Evolutionary conservation across 1,140 invertebrate species (phyloP).

Genomic region (Belonocnema kinseyi): DNA sequence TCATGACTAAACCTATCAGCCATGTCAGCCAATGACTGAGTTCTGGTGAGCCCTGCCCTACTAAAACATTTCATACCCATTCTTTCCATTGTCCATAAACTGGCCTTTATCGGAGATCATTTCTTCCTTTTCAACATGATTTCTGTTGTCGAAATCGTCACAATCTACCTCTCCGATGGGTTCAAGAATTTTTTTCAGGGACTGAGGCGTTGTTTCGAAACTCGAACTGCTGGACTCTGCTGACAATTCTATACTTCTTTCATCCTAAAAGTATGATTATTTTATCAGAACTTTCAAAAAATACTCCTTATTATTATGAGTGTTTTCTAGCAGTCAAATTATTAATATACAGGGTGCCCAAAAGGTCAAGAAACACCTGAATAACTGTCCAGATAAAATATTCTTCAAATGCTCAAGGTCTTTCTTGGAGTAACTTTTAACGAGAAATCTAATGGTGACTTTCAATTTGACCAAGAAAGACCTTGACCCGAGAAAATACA

Average conservation of each 20-base stretch:
- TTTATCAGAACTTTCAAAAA: not conserved
- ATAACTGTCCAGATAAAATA: too few species aligned
- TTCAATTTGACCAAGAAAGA: too few species aligned
- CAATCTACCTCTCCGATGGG: conserved; percentile 56
- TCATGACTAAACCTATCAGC: too few species aligned
- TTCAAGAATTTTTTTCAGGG: conserved; percentile 55
- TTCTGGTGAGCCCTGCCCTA: not conserved
- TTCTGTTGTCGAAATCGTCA: conserved; percentile 49
- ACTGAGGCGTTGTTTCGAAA: conserved; percentile 51
- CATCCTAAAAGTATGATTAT: conserved; percentile 52
- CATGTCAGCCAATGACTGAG: too few species aligned
- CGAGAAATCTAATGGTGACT: too few species aligned
- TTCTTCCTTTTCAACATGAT: conserved; percentile 38
- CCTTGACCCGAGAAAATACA: too few species aligned
- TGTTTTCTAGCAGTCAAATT: too few species aligned
- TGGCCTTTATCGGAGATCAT: conserved; percentile 29
- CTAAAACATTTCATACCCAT: conserved; percentile 35
- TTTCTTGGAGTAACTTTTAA: too few species aligned
- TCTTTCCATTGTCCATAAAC: conserved; percentile 38
- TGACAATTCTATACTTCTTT: conserved; percentile 63
- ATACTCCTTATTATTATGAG: not conserved
- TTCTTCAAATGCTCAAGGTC: too few species aligned
- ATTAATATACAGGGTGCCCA: too few species aligned
- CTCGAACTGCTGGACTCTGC: conserved; percentile 46
- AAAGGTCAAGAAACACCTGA: too few species aligned